Evolutionary conservation across 2,888 invertebrate genomes (phyloP).

Genomic region (Epirrita christyi): DNA sequence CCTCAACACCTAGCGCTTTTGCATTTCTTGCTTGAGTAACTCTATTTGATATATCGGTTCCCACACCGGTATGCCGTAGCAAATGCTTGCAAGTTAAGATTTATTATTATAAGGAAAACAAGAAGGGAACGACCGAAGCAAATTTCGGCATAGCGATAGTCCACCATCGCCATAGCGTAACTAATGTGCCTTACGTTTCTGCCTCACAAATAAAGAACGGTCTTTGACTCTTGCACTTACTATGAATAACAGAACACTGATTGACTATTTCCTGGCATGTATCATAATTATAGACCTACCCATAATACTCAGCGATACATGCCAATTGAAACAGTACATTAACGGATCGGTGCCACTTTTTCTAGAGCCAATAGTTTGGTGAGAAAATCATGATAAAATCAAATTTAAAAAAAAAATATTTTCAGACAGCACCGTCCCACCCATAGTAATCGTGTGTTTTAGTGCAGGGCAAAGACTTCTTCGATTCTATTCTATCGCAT

Average conservation of each 20-base stretch:
- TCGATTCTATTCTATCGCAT: too few species aligned
- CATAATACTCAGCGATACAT: constrained; percentile 52
- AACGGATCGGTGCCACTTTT: constrained; percentile 49
- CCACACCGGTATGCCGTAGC: constrained; percentile 33
- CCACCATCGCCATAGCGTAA: constrained; percentile 63
- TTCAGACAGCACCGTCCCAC: constrained; percentile 35
- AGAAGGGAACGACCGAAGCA: constrained; percentile 43
- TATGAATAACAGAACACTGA: constrained; percentile 61
- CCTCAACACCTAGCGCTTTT: constrained; percentile 45
- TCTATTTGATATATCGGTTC: constrained; percentile 35
- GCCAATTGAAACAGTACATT: constrained; percentile 52
- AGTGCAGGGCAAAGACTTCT: too few species aligned
- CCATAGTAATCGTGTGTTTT: too few species aligned
- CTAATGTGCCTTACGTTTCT: constrained; percentile 62
- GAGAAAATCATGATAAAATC: constrained; percentile 47
- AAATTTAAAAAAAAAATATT: constrained; percentile 45
- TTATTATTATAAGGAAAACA: constrained; percentile 35
- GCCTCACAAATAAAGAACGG: constrained; percentile 62
- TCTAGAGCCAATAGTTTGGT: constrained; percentile 39
- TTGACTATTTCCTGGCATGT: constrained; percentile 60
- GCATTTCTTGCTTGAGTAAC: constrained; percentile 37
- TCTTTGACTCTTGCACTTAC: constrained; percentile 64
- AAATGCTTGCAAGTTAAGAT: constrained; percentile 25
- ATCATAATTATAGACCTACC: constrained; percentile 50
- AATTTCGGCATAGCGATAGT: constrained; percentile 40